A percentile compares a stretch with the other conserved stretches of the same genome.
phyloP scores from a whole-genome alignment of 2,113 vertebrate species.

The Gallinago media region DNA sequence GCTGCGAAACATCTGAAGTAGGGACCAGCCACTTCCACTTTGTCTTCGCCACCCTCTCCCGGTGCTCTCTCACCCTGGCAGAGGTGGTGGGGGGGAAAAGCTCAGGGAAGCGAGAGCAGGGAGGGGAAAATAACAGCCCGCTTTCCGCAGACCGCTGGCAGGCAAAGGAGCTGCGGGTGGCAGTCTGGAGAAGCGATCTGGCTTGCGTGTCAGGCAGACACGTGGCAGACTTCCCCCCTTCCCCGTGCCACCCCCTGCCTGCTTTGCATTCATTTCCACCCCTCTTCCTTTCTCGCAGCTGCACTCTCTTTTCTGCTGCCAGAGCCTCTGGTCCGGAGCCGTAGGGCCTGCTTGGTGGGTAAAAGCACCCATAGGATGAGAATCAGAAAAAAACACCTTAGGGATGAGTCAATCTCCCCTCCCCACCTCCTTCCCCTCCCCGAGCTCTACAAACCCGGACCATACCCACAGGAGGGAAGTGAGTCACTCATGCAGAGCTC shows the following conservation, averaged over 20 bases:
- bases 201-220: not conserved
- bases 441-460: conserved; percentile 53
- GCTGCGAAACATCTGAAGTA: not conserved
- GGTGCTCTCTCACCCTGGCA: not conserved
- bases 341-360: not conserved
- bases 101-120: not conserved
- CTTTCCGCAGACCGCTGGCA: conserved; percentile 4
- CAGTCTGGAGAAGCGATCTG: not conserved
- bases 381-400: not conserved
- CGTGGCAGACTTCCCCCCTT: not conserved
- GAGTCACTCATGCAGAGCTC: conserved; percentile 67
- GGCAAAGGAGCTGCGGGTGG: not conserved
- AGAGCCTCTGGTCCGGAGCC: not conserved
- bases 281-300: not conserved
- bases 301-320: not conserved
- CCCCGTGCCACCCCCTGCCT: not conserved
- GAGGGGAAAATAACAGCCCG: not conserved
- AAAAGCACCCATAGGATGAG: not conserved
- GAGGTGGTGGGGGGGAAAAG: not conserved
- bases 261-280: not conserved
- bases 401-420: not conserved
- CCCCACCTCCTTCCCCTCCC: conserved; percentile 47
- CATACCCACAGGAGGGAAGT: conserved; percentile 60
- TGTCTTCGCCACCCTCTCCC: not conserved
- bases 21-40: not conserved